These are phyloP conservation scores for Chironomus tentans DNA, from an alignment of 2,888 invertebrate genomes.

Conservation along the genomic window DNA sequence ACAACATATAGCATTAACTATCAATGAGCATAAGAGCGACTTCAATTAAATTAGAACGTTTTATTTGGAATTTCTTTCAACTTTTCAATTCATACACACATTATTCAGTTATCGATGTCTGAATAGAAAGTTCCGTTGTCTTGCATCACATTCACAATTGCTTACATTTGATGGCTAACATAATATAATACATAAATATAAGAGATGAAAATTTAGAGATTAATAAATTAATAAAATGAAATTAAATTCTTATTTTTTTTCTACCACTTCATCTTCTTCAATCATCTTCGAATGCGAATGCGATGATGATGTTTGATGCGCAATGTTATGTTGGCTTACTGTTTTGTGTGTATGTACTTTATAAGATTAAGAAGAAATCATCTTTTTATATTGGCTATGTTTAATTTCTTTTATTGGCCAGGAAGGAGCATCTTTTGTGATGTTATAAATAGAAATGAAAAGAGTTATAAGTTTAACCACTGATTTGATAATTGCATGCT, in stretches of 20 bases:
- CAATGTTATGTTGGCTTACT: too few species aligned
- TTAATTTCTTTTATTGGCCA: conserved; percentile 11
- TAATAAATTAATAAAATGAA: not conserved
- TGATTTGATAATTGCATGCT: conserved; percentile 19
- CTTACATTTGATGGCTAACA: not conserved
- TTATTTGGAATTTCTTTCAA: too few species aligned
- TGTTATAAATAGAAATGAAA: too few species aligned
- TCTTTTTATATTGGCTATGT: not conserved
- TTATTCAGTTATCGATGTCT: not conserved
- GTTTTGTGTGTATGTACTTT: too few species aligned
- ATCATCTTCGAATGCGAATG: too few species aligned
- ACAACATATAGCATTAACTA: too few species aligned
- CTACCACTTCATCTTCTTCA: not conserved
- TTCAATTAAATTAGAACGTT: too few species aligned
- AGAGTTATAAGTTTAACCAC: not conserved
- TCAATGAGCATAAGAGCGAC: not conserved
- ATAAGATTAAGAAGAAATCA: too few species aligned
- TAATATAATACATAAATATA: not conserved
- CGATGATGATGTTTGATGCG: too few species aligned
- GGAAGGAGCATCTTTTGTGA: conserved; percentile 8
- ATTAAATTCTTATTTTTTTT: not conserved
- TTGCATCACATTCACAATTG: not conserved
- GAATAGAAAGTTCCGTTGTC: not conserved
- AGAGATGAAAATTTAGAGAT: not conserved
- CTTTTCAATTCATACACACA: not conserved